Conservation (phyloP, 2,888 invertebrate species). For the Physocephala rufipes region DNA sequence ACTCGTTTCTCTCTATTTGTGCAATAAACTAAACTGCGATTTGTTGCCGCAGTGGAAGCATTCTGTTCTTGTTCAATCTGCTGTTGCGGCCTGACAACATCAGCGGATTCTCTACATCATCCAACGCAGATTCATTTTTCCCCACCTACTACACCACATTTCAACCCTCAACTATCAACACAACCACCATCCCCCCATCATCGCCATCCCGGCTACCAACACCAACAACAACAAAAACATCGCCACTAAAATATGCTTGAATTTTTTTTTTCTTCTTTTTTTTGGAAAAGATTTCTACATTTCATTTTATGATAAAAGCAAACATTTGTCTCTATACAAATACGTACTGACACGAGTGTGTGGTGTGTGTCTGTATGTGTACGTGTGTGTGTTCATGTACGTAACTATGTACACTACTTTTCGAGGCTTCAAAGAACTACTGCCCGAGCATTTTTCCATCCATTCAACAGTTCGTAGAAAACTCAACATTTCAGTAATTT, state of each 20-base stretch:
- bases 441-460: neutral
- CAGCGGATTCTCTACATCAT: conserved; percentile 1
- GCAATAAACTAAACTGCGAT: neutral
- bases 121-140: neutral
- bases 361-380: too few species aligned
- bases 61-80: neutral
- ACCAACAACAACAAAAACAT: conserved; percentile 3
- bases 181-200: conserved; percentile 5
- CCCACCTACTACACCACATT: too few species aligned
- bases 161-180: conserved; percentile 10
- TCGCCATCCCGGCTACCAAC: neutral
- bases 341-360: neutral
- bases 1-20: conserved; percentile 16
- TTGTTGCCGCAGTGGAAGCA: too few species aligned
- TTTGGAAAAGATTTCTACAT: conserved; percentile 13
- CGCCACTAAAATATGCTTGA: conserved; percentile 14
- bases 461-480: neutral
- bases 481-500: conserved; percentile 37
- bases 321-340: neutral
- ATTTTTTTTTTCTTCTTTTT: too few species aligned
- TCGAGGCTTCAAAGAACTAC: conserved; percentile 20
- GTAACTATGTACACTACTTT: conserved; percentile 1
- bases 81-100: neutral
- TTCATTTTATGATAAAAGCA: neutral
- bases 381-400: neutral